Evolutionary conservation across 2,113 vertebrate species (phyloP), one percentile per base, ranked within the genome.

Genomic region (Plecturocebus donacophilus): DNA sequence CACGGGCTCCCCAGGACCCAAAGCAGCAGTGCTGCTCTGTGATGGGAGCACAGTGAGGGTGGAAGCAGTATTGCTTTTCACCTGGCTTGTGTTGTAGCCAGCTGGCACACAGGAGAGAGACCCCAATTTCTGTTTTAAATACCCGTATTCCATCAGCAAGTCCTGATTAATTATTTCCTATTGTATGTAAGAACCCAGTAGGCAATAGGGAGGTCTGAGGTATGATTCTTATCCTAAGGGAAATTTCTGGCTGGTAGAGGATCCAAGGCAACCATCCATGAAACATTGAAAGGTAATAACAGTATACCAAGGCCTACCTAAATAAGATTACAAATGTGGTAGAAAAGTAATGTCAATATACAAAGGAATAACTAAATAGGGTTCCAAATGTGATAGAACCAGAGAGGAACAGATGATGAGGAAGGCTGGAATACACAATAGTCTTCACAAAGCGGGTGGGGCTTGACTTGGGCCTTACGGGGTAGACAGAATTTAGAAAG

Each of bases 21-120:
- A 82, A 8, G 8, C 30, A 13, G 10, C 0, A 3, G 10, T 17
- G 27, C 17, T 47, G 6, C 3, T 16, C 58, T 3, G 6, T 17
- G 5, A 71, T 8, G 73, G 61, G 17, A 45, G 0, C 56, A 21
- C 66, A 54, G 23, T 13, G 49, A 17, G 21, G 5, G 8, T 9
- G 16, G 45, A 61, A 23, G 6, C 1, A 14, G 11, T 1, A 1
- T 14, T 9, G 0, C 21, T 17, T 35, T 25, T 35, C 32, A 5
- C 35, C 40, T 2, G 32, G 25, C 54, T 64, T 66, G 8, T 17
- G 7, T 64, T 93, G 45, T 76, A 52, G 16, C 19, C 87, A 30
- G 3, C 25, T 91, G 71, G 38, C 2, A 16, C 61, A n/a, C n/a
- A 45, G n/a, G 35, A 58, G 10, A 30, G 23, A 38, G 27, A n/a